phyloP scores from a whole-genome alignment of 2,888 invertebrate genomes.

The Steinernema carpocapsae region DNA sequence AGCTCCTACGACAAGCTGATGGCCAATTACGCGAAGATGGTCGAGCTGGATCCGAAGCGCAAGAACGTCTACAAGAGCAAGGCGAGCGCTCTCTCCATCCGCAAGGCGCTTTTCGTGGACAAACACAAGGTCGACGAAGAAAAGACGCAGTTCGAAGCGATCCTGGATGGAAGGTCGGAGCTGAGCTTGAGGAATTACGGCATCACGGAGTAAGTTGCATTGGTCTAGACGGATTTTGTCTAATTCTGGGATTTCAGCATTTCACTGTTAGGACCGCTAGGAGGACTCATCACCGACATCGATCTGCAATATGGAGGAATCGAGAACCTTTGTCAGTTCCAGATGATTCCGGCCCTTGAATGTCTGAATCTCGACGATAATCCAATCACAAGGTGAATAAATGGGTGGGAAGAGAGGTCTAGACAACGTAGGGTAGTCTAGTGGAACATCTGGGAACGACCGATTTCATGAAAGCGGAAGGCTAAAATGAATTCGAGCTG shows the following conservation, averaged over 20 bases:
- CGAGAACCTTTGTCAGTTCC: constrained; percentile 23
- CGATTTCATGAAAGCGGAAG: not conserved
- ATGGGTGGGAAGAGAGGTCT: not conserved
- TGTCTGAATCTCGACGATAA: constrained; percentile 50
- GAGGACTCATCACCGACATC: constrained; percentile 37
- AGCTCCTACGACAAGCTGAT: not conserved
- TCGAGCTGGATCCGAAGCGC: constrained; percentile 44
- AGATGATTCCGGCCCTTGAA: constrained; percentile 47
- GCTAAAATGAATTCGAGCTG: too few relatives aligned
- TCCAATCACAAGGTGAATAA: constrained; percentile 42
- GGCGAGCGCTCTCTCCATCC: constrained; percentile 27
- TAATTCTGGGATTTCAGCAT: constrained; percentile 33
- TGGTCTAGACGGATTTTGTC: not conserved
- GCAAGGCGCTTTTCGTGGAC: constrained; percentile 13
- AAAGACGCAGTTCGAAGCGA: constrained; percentile 3
- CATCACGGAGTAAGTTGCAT: not conserved
- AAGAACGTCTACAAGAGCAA: constrained; percentile 40
- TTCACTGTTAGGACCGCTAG: constrained; percentile 21
- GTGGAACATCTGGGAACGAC: constrained; percentile 1
- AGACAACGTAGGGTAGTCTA: not conserved
- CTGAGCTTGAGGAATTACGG: not conserved
- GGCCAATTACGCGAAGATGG: constrained; percentile 60
- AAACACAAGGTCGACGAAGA: not conserved
- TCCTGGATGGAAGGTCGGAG: not conserved
- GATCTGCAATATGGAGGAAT: constrained; percentile 20